Evolutionary conservation across 2,113 vertebrate genomes (phyloP), one percentile per base, ranked within the genome.

Genomic region (Elgaria multicarinata): DNA sequence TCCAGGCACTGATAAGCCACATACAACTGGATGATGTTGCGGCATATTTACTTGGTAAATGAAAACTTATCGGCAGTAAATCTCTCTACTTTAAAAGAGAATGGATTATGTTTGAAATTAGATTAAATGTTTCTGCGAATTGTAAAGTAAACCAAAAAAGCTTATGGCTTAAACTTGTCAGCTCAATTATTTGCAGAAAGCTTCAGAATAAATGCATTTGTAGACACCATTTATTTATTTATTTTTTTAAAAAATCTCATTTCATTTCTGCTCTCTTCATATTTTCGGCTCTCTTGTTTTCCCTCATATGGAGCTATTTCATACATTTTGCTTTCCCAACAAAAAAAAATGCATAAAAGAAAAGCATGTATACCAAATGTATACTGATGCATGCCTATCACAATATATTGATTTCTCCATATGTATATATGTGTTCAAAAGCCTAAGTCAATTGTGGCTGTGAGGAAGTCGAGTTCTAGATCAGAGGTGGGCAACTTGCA

Each of bases 21-120:
- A 80, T 87, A 67, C 83, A 72, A 90, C 55, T 87, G 50, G 71
- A 78, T 55, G 78, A 42, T 83, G 14, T 89, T 91, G 90, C 93
- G 85, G 44, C 33, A 13, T 83, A 33, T 76, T 88, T 53, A n/a
- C 42, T 69, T 80, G 76, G 36, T 74, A 94, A 91, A 80, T 90
- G 90, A 88, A 86, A 91, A 87, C 16, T 42, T 83, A 77, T 85
- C 20, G 26, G 42, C 28, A 28, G 50, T 87, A 80, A 93, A 90
- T 91, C 77, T 91, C 33, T 44, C 33, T 82, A 8, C 71, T 92
- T 92, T 76, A 75, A 89, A 89, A 80, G 36, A 91, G 85, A 92
- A 83, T 81, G 75, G 85, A 91, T 92, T 82, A 58, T 79, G 33
- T 90, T 89, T 93, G 80, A 88, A 83, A 10, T 83, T 75, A 87